These are phyloP conservation scores for Telmatochromis sp. DNA, from an alignment of 2,113 vertebrate genomes.

Conservation along the genomic window DNA sequence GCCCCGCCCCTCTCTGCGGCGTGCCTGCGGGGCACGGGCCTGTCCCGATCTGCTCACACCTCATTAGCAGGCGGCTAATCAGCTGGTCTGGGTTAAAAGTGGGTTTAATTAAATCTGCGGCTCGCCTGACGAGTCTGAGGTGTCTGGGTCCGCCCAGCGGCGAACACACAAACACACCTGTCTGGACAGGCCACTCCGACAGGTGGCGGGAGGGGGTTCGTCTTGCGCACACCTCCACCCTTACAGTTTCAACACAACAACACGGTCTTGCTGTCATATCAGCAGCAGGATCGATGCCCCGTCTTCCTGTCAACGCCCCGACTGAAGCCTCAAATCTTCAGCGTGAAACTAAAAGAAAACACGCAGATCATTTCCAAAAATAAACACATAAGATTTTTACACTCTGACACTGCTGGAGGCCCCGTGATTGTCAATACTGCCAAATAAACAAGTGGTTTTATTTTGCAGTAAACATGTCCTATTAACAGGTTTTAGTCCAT, in stretches of 20 bases:
- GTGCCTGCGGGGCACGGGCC: neutral
- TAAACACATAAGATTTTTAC: neutral
- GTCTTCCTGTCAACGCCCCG: neutral
- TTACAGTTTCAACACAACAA: neutral
- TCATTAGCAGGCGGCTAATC: constrained; percentile 19
- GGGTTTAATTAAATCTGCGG: constrained; percentile 40
- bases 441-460: neutral
- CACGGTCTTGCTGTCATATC: neutral
- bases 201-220: neutral
- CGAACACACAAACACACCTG: neutral
- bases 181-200: neutral
- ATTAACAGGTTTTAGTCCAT: neutral
- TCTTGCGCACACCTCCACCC: rapidly evolving
- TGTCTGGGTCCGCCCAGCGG: constrained; percentile 25
- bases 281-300: neutral
- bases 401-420: neutral
- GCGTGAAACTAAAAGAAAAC: neutral
- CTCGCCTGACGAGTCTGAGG: neutral
- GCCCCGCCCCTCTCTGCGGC: neutral
- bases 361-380: neutral
- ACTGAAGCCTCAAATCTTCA: neutral
- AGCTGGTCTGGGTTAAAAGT: neutral
- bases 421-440: neutral
- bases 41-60: constrained; percentile 17
- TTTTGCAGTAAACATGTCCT: neutral